Evolutionary conservation across 1,140 invertebrate species (phyloP).

Genomic region (Phymastichus coffea): DNA sequence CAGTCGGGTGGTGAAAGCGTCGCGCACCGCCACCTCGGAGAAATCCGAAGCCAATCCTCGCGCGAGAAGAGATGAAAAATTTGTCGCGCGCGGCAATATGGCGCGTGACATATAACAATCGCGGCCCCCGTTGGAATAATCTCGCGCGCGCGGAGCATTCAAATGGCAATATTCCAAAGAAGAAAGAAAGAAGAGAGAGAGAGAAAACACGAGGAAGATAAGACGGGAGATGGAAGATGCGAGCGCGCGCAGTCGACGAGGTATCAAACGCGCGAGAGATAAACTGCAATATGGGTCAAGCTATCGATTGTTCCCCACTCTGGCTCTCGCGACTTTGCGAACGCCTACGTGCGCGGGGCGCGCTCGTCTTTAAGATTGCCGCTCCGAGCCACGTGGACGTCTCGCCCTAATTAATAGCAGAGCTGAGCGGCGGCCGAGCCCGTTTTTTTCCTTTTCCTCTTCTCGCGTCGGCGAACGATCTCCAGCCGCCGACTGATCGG

Average conservation of each 20-base stretch:
- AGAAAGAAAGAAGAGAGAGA: conserved; percentile 6
- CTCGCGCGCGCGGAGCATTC: background rate
- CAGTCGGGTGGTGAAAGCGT: conserved; percentile 7
- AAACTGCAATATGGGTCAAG: conserved; percentile 56
- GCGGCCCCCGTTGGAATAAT: too few relatives aligned
- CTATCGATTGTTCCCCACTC: conserved; percentile 55
- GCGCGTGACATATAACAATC: too few relatives aligned
- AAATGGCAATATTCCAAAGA: background rate
- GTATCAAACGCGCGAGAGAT: conserved; percentile 33
- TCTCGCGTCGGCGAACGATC: conserved; percentile 7
- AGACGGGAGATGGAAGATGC: conserved; percentile 22
- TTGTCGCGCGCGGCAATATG: too few relatives aligned
- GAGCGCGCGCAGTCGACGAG: conserved; percentile 7
- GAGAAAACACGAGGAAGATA: conserved; percentile 7
- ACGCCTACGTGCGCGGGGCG: conserved; percentile 39
- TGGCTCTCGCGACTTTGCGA: conserved; percentile 49
- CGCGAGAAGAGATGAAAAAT: background rate
- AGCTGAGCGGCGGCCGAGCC: conserved; percentile 29
- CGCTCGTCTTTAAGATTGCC: too few relatives aligned
- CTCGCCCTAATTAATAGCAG: background rate
- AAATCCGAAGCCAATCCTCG: background rate
- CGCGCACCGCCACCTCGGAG: conserved; percentile 5
- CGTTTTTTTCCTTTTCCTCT: conserved; percentile 37
- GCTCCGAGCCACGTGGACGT: too few relatives aligned
- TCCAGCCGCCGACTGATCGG: too few relatives aligned